phyloP scores from a whole-genome alignment of 1,140 invertebrate genomes.

The silkworm (Bombyx mori) region ASM3026992v2 NC_085116.1:4641001-4641500 shows the following conservation, averaged over 20 bases:
- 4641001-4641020: too few species aligned
- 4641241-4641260: slow-evolving; percentile 78
- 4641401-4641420: slow-evolving; percentile 76
- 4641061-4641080: too few species aligned
- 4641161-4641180: too few species aligned
- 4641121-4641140: too few species aligned
- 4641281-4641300: slow-evolving; percentile 75
- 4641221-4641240: too few species aligned
- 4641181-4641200: too few species aligned
- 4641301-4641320: slow-evolving; percentile 76
- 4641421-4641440: slow-evolving; percentile 74
- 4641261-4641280: slow-evolving; percentile 77
- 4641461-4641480: slow-evolving; percentile 76
- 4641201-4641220: too few species aligned
- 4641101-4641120: too few species aligned
- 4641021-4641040: too few species aligned
- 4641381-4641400: slow-evolving; percentile 68
- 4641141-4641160: too few species aligned
- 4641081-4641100: too few species aligned
- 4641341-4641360: slow-evolving; percentile 80
- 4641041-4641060: too few species aligned
- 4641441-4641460: slow-evolving; percentile 72
- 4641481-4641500: slow-evolving; percentile 75
- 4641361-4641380: slow-evolving; percentile 73
- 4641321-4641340: slow-evolving; percentile 73